Evolutionary conservation across 2,888 invertebrate species (phyloP).

Genomic region (Orchesellides sinensis): DNA sequence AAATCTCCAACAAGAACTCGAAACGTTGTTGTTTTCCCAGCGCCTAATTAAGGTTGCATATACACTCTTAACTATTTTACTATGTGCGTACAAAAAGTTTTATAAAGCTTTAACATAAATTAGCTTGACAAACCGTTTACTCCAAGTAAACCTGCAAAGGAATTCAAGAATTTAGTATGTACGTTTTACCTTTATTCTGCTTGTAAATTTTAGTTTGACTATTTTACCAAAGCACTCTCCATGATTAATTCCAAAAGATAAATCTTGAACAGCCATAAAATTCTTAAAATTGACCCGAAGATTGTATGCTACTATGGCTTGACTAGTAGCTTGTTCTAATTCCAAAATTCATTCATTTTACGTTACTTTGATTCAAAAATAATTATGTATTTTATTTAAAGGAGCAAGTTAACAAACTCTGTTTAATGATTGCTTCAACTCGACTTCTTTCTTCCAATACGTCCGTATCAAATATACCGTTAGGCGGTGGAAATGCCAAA

Average conservation of each 20-base stretch:
- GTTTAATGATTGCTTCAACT: too few relatives aligned
- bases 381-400: too few relatives aligned
- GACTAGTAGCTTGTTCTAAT: conserved; percentile 2
- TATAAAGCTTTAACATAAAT: too few relatives aligned
- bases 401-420: too few relatives aligned
- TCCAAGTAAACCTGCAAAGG: conserved; percentile 35
- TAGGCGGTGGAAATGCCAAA: not conserved
- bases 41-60: too few relatives aligned
- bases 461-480: conserved; percentile 15
- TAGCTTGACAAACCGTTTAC: too few relatives aligned
- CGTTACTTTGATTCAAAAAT: too few relatives aligned
- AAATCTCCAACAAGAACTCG: conserved; percentile 80
- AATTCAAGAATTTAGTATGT: not conserved
- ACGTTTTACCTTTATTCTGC: too few relatives aligned
- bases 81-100: too few relatives aligned
- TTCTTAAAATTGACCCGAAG: conserved; percentile 73
- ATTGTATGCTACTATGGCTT: conserved; percentile 41
- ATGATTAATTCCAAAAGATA: conserved; percentile 82
- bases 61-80: too few relatives aligned
- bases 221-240: conserved; percentile 77
- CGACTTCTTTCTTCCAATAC: conserved; percentile 1
- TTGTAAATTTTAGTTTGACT: not conserved
- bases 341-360: not conserved
- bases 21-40: conserved; percentile 51
- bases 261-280: conserved; percentile 81